Evolutionary conservation across 2,113 vertebrate species (phyloP).

Genomic region (Chaetodon trifascialis): DNA sequence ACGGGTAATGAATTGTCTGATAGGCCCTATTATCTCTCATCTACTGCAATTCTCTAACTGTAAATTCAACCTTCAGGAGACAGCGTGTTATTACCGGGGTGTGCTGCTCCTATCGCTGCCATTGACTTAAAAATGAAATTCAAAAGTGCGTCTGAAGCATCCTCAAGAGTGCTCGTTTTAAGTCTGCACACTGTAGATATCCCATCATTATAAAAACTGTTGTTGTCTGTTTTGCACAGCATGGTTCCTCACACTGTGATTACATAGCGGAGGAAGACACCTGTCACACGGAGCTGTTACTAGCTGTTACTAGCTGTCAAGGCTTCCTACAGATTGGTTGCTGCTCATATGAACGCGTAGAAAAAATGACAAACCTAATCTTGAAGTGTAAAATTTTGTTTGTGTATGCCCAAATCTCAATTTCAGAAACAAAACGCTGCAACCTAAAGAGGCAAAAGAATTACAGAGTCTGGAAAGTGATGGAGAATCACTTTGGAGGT

Average conservation of each 20-base stretch:
- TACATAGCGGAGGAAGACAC: conserved; percentile 69
- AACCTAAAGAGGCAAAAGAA: conserved; percentile 23
- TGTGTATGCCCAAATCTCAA: conserved; percentile 42
- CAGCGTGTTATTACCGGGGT: conserved; percentile 48
- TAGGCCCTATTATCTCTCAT: conserved; percentile 65
- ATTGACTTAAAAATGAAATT: conserved; percentile 62
- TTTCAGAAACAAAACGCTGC: conserved; percentile 60
- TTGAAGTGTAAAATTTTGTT: conserved; percentile 48
- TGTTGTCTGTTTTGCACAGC: conserved; percentile 76
- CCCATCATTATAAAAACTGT: conserved; percentile 74
- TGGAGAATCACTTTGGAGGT: conserved; percentile 19
- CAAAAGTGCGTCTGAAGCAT: conserved; percentile 54
- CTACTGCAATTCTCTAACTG: conserved; percentile 40
- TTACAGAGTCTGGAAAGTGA: not conserved
- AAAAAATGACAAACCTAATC: conserved; percentile 62
- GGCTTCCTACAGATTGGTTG: conserved; percentile 68
- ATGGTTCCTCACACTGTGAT: conserved; percentile 71
- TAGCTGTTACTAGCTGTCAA: conserved; percentile 69
- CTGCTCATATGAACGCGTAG: conserved; percentile 51
- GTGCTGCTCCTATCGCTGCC: conserved; percentile 26
- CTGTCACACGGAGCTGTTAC: conserved; percentile 73
- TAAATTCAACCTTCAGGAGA: conserved; percentile 61
- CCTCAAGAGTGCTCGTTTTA: conserved; percentile 51
- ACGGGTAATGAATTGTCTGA: conserved; percentile 71
- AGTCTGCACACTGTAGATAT: conserved; percentile 57